These are phyloP conservation scores for Myanophis thanlyinensis DNA, from an alignment of 2,113 vertebrate species.

Conservation along the genomic window DNA sequence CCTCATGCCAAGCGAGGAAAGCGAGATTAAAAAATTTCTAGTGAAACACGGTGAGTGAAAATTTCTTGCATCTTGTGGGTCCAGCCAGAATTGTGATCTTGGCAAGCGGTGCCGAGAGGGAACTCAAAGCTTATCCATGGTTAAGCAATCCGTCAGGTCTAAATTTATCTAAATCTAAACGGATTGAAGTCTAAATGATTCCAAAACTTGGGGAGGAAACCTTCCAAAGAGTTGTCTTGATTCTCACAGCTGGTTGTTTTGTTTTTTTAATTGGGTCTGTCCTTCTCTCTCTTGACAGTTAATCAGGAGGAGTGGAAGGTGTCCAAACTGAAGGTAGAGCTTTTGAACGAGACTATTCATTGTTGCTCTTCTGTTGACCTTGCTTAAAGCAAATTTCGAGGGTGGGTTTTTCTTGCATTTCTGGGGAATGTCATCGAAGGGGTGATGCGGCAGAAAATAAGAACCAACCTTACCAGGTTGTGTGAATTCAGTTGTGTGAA, in stretches of 20 bases:
- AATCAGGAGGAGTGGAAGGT: slow-evolving; percentile 84
- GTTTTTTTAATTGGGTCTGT: not conserved
- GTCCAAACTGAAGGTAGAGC: slow-evolving; percentile 79
- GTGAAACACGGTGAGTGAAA: slow-evolving; percentile 78
- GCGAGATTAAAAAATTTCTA: slow-evolving; percentile 75
- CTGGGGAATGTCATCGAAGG: not conserved
- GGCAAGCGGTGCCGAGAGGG: not conserved
- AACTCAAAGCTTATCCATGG: not conserved
- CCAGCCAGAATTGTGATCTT: not conserved
- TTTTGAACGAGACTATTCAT: not conserved
- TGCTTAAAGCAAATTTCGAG: not conserved
- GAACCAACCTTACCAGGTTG: not conserved
- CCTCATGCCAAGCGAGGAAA: slow-evolving; percentile 76
- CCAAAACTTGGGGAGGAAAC: not conserved
- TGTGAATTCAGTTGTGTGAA: not conserved
- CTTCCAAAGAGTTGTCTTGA: not conserved
- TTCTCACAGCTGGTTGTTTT: not conserved
- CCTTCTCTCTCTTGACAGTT: slow-evolving; percentile 57
- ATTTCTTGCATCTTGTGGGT: no score
- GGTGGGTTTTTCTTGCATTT: not conserved
- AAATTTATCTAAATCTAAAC: not conserved
- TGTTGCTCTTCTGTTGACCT: not conserved
- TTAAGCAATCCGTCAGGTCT: not conserved
- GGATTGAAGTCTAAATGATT: not conserved
- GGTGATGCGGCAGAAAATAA: not conserved